These are phyloP conservation scores for Zeugodacus cucurbitae DNA, from an alignment of 1,140 invertebrate genomes.

Conservation along the genomic window DNA sequence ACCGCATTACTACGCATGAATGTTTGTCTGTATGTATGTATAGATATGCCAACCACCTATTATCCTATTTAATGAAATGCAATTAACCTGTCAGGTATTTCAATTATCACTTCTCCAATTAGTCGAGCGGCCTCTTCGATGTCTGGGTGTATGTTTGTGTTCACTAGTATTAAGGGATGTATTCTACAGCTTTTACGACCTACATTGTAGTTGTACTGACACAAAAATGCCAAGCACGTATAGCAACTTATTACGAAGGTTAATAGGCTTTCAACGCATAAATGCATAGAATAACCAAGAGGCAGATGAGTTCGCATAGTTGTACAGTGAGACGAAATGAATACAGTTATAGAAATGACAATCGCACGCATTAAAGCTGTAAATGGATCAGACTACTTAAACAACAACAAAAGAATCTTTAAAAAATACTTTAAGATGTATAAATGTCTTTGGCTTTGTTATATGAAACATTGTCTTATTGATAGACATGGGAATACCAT, in stretches of 20 bases:
- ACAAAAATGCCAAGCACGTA: background rate
- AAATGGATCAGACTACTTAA: too few species aligned
- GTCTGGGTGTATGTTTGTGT: background rate
- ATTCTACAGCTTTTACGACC: too few species aligned
- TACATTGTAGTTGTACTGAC: background rate
- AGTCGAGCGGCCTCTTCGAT: background rate
- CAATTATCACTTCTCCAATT: slow-evolving; percentile 2
- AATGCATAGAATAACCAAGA: background rate
- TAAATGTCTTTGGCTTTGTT: too few species aligned
- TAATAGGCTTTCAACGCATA: background rate
- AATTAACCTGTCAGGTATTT: background rate
- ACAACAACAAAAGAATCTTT: too few species aligned
- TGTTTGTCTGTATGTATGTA: background rate
- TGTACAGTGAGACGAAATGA: too few species aligned
- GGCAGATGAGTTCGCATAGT: too few species aligned
- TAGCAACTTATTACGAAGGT: background rate
- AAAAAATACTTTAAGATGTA: too few species aligned
- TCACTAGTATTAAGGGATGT: too few species aligned
- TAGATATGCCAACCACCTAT: background rate
- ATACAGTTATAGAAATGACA: too few species aligned
- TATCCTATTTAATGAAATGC: background rate
- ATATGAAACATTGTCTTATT: too few species aligned
- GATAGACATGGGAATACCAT: too few species aligned
- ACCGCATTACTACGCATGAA: background rate
- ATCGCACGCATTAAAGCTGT: too few species aligned